A percentile compares a stretch with the other conserved stretches of the same genome.
phyloP scores from a whole-genome alignment of 1,140 invertebrate species.

The Sycobia sp. region DNA sequence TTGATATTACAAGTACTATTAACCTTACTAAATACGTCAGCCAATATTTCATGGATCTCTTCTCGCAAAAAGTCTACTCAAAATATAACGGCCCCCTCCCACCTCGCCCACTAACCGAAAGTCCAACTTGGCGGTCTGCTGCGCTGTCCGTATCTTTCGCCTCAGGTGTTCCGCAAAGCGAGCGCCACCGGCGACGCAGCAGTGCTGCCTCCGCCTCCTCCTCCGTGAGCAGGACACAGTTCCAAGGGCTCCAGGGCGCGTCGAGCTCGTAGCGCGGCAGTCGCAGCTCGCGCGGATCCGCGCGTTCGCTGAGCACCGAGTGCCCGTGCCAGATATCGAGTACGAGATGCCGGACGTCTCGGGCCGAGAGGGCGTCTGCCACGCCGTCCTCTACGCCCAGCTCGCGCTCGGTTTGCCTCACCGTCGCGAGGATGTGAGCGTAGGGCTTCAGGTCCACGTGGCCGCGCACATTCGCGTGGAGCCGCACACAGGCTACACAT shows the following conservation, averaged over 20 bases:
- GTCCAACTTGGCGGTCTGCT: conserved; percentile 47
- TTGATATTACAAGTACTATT: no score
- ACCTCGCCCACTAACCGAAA: conserved; percentile 46
- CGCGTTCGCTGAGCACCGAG: conserved; percentile 68
- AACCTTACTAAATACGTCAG: no score
- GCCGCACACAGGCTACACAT: conserved; percentile 51
- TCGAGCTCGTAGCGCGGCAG: conserved; percentile 66
- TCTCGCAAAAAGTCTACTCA: no score
- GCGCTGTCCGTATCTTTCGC: conserved; percentile 40
- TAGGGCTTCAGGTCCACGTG: conserved; percentile 62
- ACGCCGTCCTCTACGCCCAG: conserved; percentile 48
- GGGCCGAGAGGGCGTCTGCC: conserved; percentile 67
- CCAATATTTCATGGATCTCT: no score
- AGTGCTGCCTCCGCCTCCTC: conserved; percentile 69
- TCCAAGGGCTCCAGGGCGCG: conserved; percentile 74
- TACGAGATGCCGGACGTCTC: conserved; percentile 70
- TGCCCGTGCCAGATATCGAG: conserved; percentile 71
- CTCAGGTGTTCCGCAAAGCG: conserved; percentile 45
- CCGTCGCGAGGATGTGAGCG: conserved; percentile 63
- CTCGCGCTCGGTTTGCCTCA: background rate
- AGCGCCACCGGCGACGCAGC: conserved; percentile 35
- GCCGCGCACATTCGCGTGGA: conserved; percentile 41
- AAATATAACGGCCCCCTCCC: no score
- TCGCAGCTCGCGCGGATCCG: conserved; percentile 65
- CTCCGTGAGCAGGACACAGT: conserved; percentile 70